Percentiles rank a stretch among this genome's conserved stretches.
These are phyloP conservation scores for Rhynchotus rufescens DNA, from an alignment of 2,797 vertebrate genomes.

Conservation along the genomic window DNA sequence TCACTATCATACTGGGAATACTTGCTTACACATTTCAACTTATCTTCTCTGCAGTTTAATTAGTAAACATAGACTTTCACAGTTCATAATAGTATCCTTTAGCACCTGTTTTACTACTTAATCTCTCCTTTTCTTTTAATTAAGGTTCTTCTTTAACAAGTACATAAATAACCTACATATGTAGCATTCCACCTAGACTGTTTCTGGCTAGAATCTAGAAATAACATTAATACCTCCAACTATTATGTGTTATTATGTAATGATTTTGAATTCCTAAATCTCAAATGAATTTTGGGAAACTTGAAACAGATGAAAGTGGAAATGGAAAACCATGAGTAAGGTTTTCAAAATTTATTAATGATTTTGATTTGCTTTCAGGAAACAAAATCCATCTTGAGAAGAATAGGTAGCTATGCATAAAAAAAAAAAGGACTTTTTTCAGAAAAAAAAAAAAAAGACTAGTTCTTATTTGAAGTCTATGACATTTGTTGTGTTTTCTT, in stretches of 20 bases:
- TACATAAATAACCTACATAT: background rate
- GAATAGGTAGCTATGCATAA: background rate
- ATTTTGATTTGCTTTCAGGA: background rate
- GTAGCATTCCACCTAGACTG: background rate
- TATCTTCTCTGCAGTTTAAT: conserved; percentile 7
- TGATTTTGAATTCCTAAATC: background rate
- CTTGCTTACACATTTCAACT: background rate
- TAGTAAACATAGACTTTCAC: background rate
- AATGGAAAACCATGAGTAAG: background rate
- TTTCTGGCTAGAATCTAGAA: background rate
- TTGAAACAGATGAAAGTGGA: fast-evolving
- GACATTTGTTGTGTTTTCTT: background rate
- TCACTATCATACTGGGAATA: background rate
- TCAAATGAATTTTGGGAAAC: background rate
- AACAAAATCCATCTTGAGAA: background rate
- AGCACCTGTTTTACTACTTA: background rate
- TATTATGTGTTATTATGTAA: background rate
- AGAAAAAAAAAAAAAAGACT: background rate
- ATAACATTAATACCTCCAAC: background rate
- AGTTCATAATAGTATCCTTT: background rate
- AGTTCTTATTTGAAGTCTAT: background rate
- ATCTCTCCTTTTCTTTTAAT: background rate
- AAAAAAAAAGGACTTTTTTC: background rate
- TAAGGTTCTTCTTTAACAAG: background rate
- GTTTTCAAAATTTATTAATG: background rate